Percentiles rank a stretch among this genome's conserved stretches.
These are phyloP conservation scores for Gonatopus flavifemur DNA, from an alignment of 1,140 invertebrate species.

Conservation along the genomic window DNA sequence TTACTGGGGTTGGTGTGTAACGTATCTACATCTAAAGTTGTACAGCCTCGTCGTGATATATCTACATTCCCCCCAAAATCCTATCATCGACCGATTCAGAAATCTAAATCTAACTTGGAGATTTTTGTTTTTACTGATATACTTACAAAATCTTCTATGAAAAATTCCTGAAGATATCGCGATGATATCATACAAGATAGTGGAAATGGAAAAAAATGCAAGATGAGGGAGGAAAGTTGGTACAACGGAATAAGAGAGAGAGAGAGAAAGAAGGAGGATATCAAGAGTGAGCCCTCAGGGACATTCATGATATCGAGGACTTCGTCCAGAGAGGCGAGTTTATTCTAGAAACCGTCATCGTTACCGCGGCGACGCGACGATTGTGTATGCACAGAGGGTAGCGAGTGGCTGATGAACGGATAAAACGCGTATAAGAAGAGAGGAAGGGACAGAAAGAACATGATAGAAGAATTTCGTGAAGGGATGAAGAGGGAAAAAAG, in stretches of 20 bases:
- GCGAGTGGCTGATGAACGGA: neutral
- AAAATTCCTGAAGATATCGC: no score
- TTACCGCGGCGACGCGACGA: neutral
- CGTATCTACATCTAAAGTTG: no score
- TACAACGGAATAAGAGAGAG: conserved; percentile 6
- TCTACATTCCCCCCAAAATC: no score
- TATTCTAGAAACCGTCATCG: neutral
- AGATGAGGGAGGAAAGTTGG: neutral
- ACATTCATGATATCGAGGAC: neutral
- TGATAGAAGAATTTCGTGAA: no score
- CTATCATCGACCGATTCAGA: no score
- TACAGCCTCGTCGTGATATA: no score
- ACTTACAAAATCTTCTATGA: no score
- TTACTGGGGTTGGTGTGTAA: no score
- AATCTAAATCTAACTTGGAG: no score
- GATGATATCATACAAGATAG: no score
- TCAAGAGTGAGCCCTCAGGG: neutral
- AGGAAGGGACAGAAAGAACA: neutral
- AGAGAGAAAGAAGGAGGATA: conserved; percentile 8
- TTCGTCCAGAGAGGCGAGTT: neutral
- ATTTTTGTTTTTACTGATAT: no score
- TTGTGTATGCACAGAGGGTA: neutral
- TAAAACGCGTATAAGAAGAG: conserved; percentile 1
- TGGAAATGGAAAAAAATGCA: neutral
- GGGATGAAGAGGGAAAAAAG: neutral